Percentiles rank a stretch among this genome's conserved stretches.
phyloP scores from a whole-genome alignment of 30 jellyfish, hydroid and myxozoan genomes.

The Hydractinia echinata region DNA sequence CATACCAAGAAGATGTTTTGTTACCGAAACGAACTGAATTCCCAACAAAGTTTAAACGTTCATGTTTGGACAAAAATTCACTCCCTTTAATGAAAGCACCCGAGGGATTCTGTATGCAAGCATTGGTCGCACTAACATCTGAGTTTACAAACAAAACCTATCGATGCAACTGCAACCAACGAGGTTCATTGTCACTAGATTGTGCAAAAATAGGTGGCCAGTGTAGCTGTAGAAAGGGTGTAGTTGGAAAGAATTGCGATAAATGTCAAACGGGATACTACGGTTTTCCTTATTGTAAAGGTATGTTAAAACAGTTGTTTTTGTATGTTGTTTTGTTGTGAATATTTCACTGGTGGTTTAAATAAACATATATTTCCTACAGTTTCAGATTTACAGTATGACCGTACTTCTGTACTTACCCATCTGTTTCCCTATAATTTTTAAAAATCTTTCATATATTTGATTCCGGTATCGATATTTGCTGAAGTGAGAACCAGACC shows the following conservation, averaged over 20 bases:
- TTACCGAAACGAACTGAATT: conserved; percentile 47
- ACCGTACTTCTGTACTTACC: no score
- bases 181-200: conserved; percentile 43
- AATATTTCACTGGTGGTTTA: no score
- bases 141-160: conserved; percentile 51
- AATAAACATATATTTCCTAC: no score
- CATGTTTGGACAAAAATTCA: conserved; percentile 40
- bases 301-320: conserved; percentile 19
- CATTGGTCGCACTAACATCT: conserved; percentile 42
- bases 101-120: conserved; percentile 38
- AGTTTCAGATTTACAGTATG: no score
- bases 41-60: conserved; percentile 25
- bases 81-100: conserved; percentile 37
- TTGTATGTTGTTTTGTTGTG: not conserved
- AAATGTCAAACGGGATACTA: conserved; percentile 71
- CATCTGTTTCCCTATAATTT: no score
- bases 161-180: conserved; percentile 59
- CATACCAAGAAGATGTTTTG: not conserved
- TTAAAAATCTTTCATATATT: no score
- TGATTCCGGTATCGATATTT: no score
- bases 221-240: conserved; percentile 64
- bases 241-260: conserved; percentile 68
- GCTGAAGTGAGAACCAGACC: no score
- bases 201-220: conserved; percentile 77
- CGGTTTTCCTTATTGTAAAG: conserved; percentile 71